These are phyloP conservation scores for Turritopsis rubra DNA, from an alignment of 30 jellyfish, hydroid and myxozoan species.

Conservation along the genomic window DNA sequence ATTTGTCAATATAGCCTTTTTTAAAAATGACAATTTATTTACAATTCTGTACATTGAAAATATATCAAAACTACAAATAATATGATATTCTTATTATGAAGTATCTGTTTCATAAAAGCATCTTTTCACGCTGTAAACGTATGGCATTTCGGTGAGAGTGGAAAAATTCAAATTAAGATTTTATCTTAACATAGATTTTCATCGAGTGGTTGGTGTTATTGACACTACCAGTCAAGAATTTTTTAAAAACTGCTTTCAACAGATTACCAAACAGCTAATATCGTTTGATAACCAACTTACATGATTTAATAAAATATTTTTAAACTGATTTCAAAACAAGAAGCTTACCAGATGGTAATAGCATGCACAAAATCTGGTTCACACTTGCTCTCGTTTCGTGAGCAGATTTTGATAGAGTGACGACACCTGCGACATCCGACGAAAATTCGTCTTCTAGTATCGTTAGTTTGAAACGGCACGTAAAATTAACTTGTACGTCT, in stretches of 20 bases:
- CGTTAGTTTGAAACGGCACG: constrained; percentile 23
- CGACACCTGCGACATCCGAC: constrained; percentile 6
- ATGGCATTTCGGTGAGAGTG: too few species aligned
- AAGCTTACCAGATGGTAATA: constrained; percentile 3
- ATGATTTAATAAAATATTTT: neutral
- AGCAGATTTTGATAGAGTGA: neutral
- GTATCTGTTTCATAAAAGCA: neutral
- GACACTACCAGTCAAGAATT: too few species aligned
- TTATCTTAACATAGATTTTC: too few species aligned
- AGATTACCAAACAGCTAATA: too few species aligned
- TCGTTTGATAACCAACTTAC: too few species aligned
- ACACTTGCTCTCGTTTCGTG: neutral
- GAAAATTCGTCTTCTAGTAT: neutral
- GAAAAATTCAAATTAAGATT: too few species aligned
- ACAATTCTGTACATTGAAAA: neutral
- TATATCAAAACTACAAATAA: neutral
- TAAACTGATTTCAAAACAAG: neutral
- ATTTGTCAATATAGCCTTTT: neutral
- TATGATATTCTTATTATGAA: too few species aligned
- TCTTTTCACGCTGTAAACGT: neutral
- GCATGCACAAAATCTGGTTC: neutral
- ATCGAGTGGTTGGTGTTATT: too few species aligned
- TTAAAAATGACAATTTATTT: too few species aligned
- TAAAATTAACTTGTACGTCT: constrained; percentile 44
- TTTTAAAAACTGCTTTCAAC: too few species aligned